These are phyloP conservation scores for Drosophila fungiperda DNA, from an alignment of 2,888 invertebrate species.

Conservation along the genomic window DNA sequence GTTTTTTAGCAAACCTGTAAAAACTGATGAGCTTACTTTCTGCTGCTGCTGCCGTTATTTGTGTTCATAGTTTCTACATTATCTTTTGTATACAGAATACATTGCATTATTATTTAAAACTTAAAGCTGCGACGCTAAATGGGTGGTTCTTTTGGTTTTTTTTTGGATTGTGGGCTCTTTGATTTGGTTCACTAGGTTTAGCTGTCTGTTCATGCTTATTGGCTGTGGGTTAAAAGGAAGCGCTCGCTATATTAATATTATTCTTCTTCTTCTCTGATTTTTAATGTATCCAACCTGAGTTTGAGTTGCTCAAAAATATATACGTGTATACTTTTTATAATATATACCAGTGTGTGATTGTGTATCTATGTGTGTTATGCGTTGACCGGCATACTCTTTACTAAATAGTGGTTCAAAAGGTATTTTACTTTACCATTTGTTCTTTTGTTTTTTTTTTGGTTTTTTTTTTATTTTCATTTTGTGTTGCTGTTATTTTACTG, in stretches of 20 bases:
- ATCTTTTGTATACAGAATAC: conserved; percentile 43
- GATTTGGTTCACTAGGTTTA: conserved; percentile 47
- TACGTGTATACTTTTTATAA: conserved; percentile 42
- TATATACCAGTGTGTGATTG: conserved; percentile 26
- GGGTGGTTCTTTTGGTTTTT: conserved; percentile 53
- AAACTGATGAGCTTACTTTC: conserved; percentile 36
- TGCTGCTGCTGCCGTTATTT: conserved; percentile 25
- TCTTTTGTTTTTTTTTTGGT: not conserved
- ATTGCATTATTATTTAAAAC: conserved; percentile 54
- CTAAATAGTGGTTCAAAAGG: conserved; percentile 62
- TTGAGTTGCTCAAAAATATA: conserved; percentile 80
- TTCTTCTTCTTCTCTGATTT: conserved; percentile 74
- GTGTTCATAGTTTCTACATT: conserved; percentile 33
- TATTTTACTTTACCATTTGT: conserved; percentile 39
- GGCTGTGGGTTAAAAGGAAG: conserved; percentile 80
- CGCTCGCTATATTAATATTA: conserved; percentile 76
- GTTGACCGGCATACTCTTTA: conserved; percentile 49
- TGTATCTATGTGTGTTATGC: conserved; percentile 41
- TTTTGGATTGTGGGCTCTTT: conserved; percentile 42
- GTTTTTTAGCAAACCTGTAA: conserved; percentile 44
- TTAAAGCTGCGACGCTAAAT: conserved; percentile 65
- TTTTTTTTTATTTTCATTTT: conserved; percentile 31
- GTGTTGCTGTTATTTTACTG: conserved; percentile 29
- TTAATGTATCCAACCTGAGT: conserved; percentile 81
- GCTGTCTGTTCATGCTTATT: conserved; percentile 47